Base-by-base conservation (phyloP, 2,888 invertebrate species). In the Agrochola litura region DNA sequence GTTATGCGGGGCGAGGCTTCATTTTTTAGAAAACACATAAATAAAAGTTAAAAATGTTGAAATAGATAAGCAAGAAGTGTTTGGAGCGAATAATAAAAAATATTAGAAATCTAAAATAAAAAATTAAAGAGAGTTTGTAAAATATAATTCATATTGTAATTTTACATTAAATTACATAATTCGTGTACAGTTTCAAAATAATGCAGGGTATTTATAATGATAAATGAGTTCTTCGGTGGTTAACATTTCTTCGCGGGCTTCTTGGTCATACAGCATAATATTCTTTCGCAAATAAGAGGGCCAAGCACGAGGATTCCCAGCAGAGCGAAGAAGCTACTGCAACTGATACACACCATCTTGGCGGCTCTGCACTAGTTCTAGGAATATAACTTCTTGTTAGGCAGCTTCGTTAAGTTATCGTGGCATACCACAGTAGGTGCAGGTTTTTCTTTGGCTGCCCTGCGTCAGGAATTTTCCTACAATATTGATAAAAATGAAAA, bases 281-380 rank as follows among this genome's bases (percentile, higher is more conserved):
- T 0, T 65, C 72, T 86, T 73, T 84, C 84, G 54, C 86, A 84
- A 43, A 86, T 9, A 12, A 84, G 65, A 41, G 84, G 84, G 58
- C 83, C 86, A 12, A 86, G 12, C 5, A 86, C 65, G 0, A 84
- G n/a, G 2, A 84, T 5, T 41, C 72, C 84, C 22, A 84, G n/a
- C 19, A 80, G 3, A 58, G 70, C 61, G 12, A 83, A 2, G 22
- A 86, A 6, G 14, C 67, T 63, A 25, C 66, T n/a, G 63, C 86
- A 83, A 61, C 69, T 49, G 10, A 86, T 14, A 58, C 86, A 83
- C 41, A 74, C 65, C 84, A 84, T 84, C 61, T 65, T 86, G 41
- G 30, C 6, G 6, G 37, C 25, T 73, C 49, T 56, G 37, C 8
- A 75, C 56, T 3, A n/a, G 65, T 41, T 61, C 12, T 63, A 22